phyloP scores from a whole-genome alignment of 2,797 vertebrate genomes.

The Arctocebus calabarensis region DNA sequence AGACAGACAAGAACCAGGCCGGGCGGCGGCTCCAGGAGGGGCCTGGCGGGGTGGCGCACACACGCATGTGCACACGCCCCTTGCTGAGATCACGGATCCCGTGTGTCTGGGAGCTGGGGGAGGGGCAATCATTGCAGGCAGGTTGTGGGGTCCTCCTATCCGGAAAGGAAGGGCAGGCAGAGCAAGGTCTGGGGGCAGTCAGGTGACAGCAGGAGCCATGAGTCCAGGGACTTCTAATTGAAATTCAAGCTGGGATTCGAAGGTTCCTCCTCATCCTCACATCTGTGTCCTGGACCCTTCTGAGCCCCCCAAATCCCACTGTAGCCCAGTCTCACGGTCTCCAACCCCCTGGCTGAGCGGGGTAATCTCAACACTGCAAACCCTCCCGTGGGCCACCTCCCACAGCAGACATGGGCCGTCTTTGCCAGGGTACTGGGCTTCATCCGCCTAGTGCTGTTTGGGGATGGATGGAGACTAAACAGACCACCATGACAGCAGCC shows the following conservation, averaged over 20 bases:
- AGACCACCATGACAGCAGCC: conserved; percentile 76
- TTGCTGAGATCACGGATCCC: accelerated
- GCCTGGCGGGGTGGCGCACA: not conserved
- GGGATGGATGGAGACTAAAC: conserved; percentile 72
- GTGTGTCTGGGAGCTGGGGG: accelerated
- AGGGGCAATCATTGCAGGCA: accelerated
- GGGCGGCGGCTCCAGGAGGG: not conserved
- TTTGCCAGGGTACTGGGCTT: conserved; percentile 33
- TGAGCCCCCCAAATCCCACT: accelerated
- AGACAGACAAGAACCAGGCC: conserved; percentile 73
- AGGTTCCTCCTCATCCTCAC: not conserved
- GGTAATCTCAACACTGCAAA: no score
- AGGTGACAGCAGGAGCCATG: accelerated
- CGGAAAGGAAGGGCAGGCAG: not conserved
- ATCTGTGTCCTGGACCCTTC: accelerated
- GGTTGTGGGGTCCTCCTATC: not conserved
- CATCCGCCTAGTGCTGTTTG: conserved; percentile 74
- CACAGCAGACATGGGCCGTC: not conserved
- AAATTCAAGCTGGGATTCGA: no score
- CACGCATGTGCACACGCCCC: accelerated
- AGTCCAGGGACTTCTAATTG: not conserved
- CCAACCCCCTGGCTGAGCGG: accelerated
- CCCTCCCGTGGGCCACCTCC: accelerated
- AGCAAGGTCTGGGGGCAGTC: not conserved
- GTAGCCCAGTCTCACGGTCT: accelerated